These are phyloP conservation scores for Eubasilissa regina DNA, from an alignment of 1,140 invertebrate genomes.

Conservation along the genomic window DNA sequence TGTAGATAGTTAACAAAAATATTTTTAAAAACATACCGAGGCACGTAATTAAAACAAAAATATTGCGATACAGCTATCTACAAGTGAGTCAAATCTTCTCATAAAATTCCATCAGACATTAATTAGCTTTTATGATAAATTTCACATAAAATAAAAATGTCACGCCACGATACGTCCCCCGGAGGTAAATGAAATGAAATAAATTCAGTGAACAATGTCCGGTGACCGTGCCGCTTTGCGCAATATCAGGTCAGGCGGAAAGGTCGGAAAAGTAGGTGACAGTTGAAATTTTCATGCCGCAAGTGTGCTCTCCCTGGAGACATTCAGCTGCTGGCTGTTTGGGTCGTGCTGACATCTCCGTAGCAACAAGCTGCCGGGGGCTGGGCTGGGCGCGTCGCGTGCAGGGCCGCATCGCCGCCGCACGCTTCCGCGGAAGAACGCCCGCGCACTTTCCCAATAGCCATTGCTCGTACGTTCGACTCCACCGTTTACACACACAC, in stretches of 20 bases:
- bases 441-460: no score
- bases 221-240: neutral
- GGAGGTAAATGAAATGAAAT: neutral
- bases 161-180: neutral
- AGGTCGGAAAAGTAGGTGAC: conserved; percentile 27
- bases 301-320: neutral
- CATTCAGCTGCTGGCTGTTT: neutral
- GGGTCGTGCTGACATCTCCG: conserved; percentile 2
- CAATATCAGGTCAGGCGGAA: neutral
- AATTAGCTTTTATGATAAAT: no score
- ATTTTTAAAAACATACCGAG: no score
- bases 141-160: no score
- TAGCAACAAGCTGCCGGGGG: conserved; percentile 35
- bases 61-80: no score
- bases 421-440: no score
- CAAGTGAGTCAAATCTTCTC: no score
- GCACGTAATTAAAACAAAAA: no score
- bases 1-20: no score
- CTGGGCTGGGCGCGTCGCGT: neutral
- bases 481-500: no score
- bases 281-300: neutral
- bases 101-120: no score
- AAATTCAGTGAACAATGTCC: neutral
- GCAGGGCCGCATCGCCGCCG: neutral
- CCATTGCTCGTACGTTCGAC: no score